Base-by-base conservation (phyloP, 92 coral and sea anemone genomes). In the Montipora capitata region DNA sequence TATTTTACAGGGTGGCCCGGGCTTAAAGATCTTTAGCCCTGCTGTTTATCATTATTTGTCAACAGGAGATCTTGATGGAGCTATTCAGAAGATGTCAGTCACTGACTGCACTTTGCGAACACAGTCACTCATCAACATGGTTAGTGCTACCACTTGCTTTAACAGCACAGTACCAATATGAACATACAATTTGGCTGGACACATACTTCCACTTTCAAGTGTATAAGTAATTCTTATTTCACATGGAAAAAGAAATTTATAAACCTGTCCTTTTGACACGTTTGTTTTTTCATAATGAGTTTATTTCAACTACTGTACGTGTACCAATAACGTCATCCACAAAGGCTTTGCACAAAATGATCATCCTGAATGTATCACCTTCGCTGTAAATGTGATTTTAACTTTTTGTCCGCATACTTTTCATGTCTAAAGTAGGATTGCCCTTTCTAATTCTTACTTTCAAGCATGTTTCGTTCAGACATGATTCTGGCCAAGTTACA, bases 1-100 rank as follows among this genome's bases (percentile, higher is more conserved):
- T 27, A 68, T 92, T 43, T 51, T 92, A 0, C 91, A 89, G 58
- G 95, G 91, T 7, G 95, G 95, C 11, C 93, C 96, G 57, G 96
- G 93, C 20, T 67, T 93, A 7, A 86, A 90, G n/a, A 40, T 88
- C 44, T 88, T 88, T 69, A 51, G 78, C 11, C 95, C 95, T 8
- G 42, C 84, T 61, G 70, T 92, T 9, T 89, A 79, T 64, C 11
- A 68, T 49, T 92, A 92, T 43, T 65, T 92, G 6, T 90, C 91
- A 3, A 88, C 91, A 13, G 95, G 95, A 18, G 79, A 84, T 57
- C 49, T 81, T 51, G 88, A 91, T 17, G 76, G 6, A 45, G 88
- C 91, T 4, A 49, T 91, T 16, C 43, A 85, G 49, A 73, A 13
- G 63, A 66, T 85, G 82, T n/a, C 82, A 10, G 62, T 85, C 11